Evolutionary conservation across 2,888 invertebrate genomes (phyloP), one percentile per base, ranked within the genome.

Genomic region (Anagyrus pseudococci): DNA sequence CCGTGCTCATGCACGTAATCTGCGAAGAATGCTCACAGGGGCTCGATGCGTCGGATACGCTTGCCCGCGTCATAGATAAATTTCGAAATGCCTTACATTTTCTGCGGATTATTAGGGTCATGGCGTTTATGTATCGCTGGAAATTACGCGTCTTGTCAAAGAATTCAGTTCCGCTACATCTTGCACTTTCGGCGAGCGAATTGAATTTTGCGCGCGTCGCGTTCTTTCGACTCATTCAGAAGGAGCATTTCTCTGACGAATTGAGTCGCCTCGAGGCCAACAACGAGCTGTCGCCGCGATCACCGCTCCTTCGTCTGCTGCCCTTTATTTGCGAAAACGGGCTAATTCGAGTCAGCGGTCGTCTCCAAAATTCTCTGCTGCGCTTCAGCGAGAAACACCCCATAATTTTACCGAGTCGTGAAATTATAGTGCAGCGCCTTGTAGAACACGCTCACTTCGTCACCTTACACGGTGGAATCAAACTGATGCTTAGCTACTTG

Each of bases 291-390:
- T n/a, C 22, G 25, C 3, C 4, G 2, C 33, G 43, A 2, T 43
- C n/a, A 26, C 22, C n/a, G 4, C 56, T 56, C 8, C 1, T 7
- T n/a, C 47, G 22, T n/a, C 40, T 58, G 17, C 20, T 17, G 8
- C 58, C 58, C 3, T 58, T 58, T n/a, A 40, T 58, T 4, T 43
- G 33, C 20, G 44, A 40, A 4, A 4, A 44, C 6, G 46, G 50
- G 1, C 41, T 58, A 10, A 10, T 52, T n/a, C 17, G 58, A 44
- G 58, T 58, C 1, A 52, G 50, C 4, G 50, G 50, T 6, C 37
- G 50, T 13, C 43, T 50, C 3, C 1, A 41, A 1, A 29, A 58
- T 4, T n/a, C 44, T n/a, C 0, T 29, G 17, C 33, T 49, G 4
- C 33, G 33, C 15, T 50, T 22, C 13, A 43, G 41, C 17, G 53